These are phyloP conservation scores for Acholoe squamosa DNA, from an alignment of 2,888 invertebrate genomes.

Conservation along the genomic window DNA sequence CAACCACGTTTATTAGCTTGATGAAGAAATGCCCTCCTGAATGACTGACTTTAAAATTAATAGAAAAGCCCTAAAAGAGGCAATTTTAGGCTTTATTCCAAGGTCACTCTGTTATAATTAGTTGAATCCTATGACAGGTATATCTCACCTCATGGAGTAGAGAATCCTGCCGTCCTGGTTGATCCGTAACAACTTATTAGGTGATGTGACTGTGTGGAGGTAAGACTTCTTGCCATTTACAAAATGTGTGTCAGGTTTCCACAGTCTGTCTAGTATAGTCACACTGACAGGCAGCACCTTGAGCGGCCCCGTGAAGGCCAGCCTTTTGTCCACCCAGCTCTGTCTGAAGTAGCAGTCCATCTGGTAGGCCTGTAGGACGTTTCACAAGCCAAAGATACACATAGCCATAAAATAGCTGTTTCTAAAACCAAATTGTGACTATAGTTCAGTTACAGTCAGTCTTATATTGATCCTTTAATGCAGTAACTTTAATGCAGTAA, in stretches of 20 bases:
- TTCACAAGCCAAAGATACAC: too few relatives aligned
- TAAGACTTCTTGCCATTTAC: conserved; percentile 97
- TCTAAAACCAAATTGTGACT: too few relatives aligned
- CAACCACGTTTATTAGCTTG: too few relatives aligned
- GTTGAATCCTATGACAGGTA: not conserved
- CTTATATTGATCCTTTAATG: too few relatives aligned
- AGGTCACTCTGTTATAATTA: too few relatives aligned
- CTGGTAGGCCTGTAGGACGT: conserved; percentile 71
- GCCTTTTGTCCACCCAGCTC: conserved; percentile 72
- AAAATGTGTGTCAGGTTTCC: conserved; percentile 85
- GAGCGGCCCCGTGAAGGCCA: conserved; percentile 71
- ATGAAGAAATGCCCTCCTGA: too few relatives aligned
- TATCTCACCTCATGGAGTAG: conserved; percentile 93
- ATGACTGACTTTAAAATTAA: too few relatives aligned
- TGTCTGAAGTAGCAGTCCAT: conserved; percentile 74
- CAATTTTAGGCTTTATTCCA: too few relatives aligned
- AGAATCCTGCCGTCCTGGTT: conserved; percentile 94
- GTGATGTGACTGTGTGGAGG: conserved; percentile 96
- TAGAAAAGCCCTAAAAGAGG: too few relatives aligned
- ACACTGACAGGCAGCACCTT: conserved; percentile 72
- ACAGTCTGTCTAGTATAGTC: conserved; percentile 76
- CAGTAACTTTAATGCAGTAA: too few relatives aligned
- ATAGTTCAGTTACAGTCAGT: too few relatives aligned
- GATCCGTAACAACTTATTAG: conserved; percentile 94
- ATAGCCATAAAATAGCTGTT: too few relatives aligned